Evolutionary conservation across 2,113 vertebrate species (phyloP), one percentile per base, ranked within the genome.

Genomic region (Tamias sibiricus): DNA sequence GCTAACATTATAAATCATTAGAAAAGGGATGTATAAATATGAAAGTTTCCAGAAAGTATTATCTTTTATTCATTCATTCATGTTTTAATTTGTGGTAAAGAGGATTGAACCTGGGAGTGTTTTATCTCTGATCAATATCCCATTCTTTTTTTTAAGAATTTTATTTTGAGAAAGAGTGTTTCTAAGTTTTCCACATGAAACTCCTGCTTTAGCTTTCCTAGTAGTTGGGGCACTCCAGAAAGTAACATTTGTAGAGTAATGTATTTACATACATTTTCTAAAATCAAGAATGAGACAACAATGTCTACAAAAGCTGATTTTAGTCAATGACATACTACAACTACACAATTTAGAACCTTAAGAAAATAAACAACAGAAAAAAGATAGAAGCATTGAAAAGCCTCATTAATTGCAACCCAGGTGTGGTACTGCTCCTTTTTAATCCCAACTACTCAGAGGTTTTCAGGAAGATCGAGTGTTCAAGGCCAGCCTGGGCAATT

Each of bases 281-380:
- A 93, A 91, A 64, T 85, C 44, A 91, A 28, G 40, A 93, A 80
- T 49, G 28, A 89, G 42, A 85, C 20, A 89, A 69, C 59, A n/a
- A 69, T 68, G 16, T 1, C 3, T 64, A 2, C 20, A 69, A 87
- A 92, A 90, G 62, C 8, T 84, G 64, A 87, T 80, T 62, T 84
- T 80, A 47, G 22, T 84, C 19, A 68, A 76, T 11, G 75, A 54
- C 7, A 0, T 93, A n/a, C n/a, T n/a, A n/a, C n/a, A n/a, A 32
- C 5, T 74, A 42, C 0, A 83, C 10, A 13, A 57, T 90, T 83
- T 69, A 54, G 14, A 94, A 68, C 1, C 9, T 37, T 86, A 77
- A 89, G 26, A 83, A 72, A 75, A 84, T 32, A 83, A 92, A 95
- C 30, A 1, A 17, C 24, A 40, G 71, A 64, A 22, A 24, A 74